These are phyloP conservation scores for Labeo calbasu DNA, from an alignment of 2,797 vertebrate species.

Conservation along the genomic window DNA sequence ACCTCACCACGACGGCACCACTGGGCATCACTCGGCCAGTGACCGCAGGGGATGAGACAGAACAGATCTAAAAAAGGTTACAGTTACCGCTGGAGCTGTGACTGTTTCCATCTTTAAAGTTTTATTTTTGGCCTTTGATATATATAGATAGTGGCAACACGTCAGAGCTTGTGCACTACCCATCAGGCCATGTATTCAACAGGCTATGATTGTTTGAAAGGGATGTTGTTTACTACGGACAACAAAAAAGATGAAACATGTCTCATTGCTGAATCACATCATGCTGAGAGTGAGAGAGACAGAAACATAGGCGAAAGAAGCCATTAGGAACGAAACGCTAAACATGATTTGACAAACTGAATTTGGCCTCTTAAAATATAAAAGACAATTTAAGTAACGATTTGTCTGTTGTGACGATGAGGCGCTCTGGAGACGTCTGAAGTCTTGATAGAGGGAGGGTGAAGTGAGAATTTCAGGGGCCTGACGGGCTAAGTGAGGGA, in stretches of 20 bases:
- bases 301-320: conserved; percentile 3
- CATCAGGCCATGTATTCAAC: background rate
- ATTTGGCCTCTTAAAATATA: conserved; percentile 29
- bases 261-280: background rate
- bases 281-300: background rate
- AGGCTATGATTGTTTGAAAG: background rate
- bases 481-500: conserved; percentile 46
- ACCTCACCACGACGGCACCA: background rate
- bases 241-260: conserved; percentile 8
- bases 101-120: background rate
- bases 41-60: background rate
- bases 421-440: conserved; percentile 29
- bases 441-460: conserved; percentile 39
- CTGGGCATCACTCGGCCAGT: background rate
- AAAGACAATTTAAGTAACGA: conserved; percentile 22
- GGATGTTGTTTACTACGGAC: conserved; percentile 22
- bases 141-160: background rate
- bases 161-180: background rate
- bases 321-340: conserved; percentile 9
- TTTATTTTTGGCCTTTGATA: background rate
- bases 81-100: background rate
- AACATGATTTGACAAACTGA: conserved; percentile 35
- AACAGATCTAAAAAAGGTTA: background rate
- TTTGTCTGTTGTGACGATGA: conserved; percentile 13
- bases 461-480: conserved; percentile 46